These are phyloP conservation scores for Microcebus ravelobensis DNA, from an alignment of 2,113 vertebrate genomes.

Conservation along the genomic window DNA sequence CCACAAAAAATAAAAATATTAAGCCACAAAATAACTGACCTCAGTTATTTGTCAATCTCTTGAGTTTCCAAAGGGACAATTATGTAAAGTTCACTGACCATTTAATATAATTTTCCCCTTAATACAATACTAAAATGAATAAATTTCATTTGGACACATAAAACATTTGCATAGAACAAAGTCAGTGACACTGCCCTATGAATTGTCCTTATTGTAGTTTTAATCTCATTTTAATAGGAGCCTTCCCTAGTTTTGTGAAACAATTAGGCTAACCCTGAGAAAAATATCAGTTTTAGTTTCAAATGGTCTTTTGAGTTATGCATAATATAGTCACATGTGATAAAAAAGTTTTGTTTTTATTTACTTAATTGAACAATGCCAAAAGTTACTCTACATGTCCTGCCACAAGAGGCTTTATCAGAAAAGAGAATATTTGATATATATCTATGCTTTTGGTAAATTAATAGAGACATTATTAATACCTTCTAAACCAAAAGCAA, in stretches of 20 bases:
- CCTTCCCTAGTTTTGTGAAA: slow-evolving; percentile 67
- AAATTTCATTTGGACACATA: slow-evolving; percentile 76
- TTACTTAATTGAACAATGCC: slow-evolving; percentile 28
- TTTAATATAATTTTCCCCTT: slow-evolving; percentile 68
- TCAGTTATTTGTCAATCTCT: slow-evolving; percentile 60
- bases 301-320: slow-evolving; percentile 48
- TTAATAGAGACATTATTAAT: slow-evolving; percentile 1
- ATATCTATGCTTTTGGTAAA: slow-evolving; percentile 30
- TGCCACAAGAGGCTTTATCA: slow-evolving; percentile 53
- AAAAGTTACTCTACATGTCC: not conserved
- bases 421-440: slow-evolving; percentile 35
- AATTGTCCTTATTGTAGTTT: slow-evolving; percentile 61
- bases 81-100: slow-evolving; percentile 57
- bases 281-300: slow-evolving; percentile 76
- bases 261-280: slow-evolving; percentile 56
- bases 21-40: slow-evolving; percentile 55
- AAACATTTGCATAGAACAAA: slow-evolving; percentile 57
- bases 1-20: no score
- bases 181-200: slow-evolving; percentile 54
- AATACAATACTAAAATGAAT: slow-evolving; percentile 80
- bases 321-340: slow-evolving; percentile 36
- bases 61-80: slow-evolving; percentile 63
- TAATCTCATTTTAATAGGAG: slow-evolving; percentile 26
- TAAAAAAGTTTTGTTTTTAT: slow-evolving; percentile 67
- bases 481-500: slow-evolving; percentile 14